These are phyloP conservation scores for Montipora cactus DNA, from an alignment of 64 coral and sea anemone genomes.

Conservation along the genomic window DNA sequence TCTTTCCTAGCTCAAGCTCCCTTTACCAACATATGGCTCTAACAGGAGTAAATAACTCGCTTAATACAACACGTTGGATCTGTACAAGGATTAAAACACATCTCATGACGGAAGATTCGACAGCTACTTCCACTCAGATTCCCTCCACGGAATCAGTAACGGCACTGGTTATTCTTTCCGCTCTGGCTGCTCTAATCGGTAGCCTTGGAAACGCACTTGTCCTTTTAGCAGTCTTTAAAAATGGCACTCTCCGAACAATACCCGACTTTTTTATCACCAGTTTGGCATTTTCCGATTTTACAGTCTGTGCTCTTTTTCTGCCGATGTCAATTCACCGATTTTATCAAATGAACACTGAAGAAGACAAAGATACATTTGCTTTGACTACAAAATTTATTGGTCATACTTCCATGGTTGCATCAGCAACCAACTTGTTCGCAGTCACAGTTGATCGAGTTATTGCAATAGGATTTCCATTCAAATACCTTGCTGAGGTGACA, in stretches of 20 bases:
- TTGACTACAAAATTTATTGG: background rate
- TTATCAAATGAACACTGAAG: background rate
- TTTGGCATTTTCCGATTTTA: conserved; percentile 6
- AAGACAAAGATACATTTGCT: background rate
- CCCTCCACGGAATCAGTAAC: background rate
- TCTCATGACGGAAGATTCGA: background rate
- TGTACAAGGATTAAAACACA: background rate
- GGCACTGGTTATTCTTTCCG: background rate
- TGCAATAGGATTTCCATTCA: conserved; percentile 26
- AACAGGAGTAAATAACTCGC: background rate
- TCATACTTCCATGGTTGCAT: background rate
- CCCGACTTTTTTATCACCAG: conserved; percentile 10
- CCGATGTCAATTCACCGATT: background rate
- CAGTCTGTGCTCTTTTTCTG: background rate
- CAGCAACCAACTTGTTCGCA: conserved; percentile 28
- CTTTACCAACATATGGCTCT: background rate
- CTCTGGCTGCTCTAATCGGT: background rate
- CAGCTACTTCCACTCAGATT: background rate
- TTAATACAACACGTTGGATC: background rate
- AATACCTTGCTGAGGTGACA: background rate
- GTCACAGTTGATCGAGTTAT: conserved; percentile 21
- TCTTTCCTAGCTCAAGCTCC: background rate
- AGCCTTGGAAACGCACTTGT: background rate
- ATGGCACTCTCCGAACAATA: background rate
- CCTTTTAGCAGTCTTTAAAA: background rate